Conservation (phyloP, 1,140 invertebrate species). For the Choristoneura fumiferana region DNA sequence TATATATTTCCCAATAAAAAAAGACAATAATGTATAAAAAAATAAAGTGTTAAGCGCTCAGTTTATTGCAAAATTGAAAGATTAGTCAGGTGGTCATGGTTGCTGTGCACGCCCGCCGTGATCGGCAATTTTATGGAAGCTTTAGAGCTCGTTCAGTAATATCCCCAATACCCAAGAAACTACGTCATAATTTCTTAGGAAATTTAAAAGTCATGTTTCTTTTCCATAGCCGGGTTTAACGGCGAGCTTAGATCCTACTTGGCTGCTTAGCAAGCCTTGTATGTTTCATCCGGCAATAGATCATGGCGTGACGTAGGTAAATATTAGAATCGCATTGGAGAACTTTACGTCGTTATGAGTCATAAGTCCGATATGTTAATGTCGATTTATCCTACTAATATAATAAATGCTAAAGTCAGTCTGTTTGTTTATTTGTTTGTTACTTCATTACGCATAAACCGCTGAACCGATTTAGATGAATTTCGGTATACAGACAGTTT, state of each 20-base stretch:
- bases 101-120: not conserved
- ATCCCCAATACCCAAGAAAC: slow-evolving; percentile 1
- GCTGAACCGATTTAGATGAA: no score
- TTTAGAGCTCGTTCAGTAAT: not conserved
- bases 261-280: not conserved
- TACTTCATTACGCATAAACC: no score
- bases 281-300: not conserved
- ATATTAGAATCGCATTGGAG: not conserved
- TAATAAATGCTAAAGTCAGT: no score
- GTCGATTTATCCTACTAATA: no score
- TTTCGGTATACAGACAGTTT: no score
- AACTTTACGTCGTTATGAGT: not conserved
- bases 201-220: not conserved
- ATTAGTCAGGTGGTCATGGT: no score
- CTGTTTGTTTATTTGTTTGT: no score
- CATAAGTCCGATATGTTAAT: not conserved
- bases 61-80: no score
- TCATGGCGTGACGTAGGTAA: slow-evolving; percentile 4
- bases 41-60: no score
- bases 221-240: slow-evolving; percentile 1
- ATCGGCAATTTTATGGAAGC: not conserved
- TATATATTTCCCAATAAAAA: no score
- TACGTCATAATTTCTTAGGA: not conserved
- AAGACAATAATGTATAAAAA: no score
- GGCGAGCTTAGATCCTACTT: not conserved